Base-by-base conservation (phyloP, 2,888 invertebrate species). In the Rhopalosiphum nymphaeae region DNA sequence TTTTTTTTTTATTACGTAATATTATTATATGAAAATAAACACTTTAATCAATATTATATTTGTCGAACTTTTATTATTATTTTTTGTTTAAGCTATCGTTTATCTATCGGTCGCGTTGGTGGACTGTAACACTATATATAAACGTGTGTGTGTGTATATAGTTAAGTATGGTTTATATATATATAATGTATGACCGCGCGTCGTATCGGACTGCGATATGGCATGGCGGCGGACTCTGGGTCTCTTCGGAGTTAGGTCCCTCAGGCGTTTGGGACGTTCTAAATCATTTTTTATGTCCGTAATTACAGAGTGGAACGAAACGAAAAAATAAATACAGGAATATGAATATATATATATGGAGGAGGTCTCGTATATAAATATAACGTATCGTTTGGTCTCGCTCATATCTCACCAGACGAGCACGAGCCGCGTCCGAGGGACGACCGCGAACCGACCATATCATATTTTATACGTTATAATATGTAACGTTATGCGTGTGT, bases 281-380 rank as follows among this genome's bases (percentile, higher is more conserved):
- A 84, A 93, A 89, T 93, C 93, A 89, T 78, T 93, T 93, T 93
- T 89, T 78, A 89, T 56, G 89, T 78, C 56, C 88, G 88, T 93
- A 93, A 93, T 93, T 93, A 93, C 78, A 89, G 78, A 93, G 92
- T 88, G 88, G 78, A 78, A 88, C 85, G 29, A 89, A 93, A 56
- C 16, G 49, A 26, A n/a, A 53, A 91, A 78, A 78, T 29, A 49
- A n/a, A 49, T 78, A 78, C 21, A 21, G 78, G 36, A 78, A 78
- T 78, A 78, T 36, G 36, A 21, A 36, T 36, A 9, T 78, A 67
- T n/a, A 67, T 10, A 61, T 3, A 61, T 10, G 29, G 26, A 26
- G n/a, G n/a, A 78, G 21, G 9, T 36, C 7, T 78, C 78, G 78
- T 36, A 16, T 67, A 67, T 16, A 67, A n/a, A 67, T 67, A 67